phyloP scores from a whole-genome alignment of 2,888 invertebrate genomes.

The Cryptophagus acutangulus region DNA sequence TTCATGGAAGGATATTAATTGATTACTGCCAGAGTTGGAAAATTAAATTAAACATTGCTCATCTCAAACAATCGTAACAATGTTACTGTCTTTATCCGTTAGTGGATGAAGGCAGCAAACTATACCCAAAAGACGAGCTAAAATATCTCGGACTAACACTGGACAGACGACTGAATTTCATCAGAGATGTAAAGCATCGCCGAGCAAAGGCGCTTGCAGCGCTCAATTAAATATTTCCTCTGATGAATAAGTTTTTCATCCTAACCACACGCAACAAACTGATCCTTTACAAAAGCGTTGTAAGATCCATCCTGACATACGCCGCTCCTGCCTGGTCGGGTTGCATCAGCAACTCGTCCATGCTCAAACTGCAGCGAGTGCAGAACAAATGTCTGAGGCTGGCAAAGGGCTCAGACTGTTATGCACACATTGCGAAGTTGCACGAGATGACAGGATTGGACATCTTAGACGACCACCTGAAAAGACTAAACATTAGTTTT shows the following conservation, averaged over 20 bases:
- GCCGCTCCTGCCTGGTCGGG: background rate
- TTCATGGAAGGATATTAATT: background rate
- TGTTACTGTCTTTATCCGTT: background rate
- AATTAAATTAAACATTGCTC: conserved; percentile 1
- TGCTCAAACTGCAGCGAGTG: no score
- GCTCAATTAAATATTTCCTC: background rate
- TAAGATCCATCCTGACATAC: background rate
- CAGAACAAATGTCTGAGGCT: background rate
- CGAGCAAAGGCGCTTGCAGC: no score
- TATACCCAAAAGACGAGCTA: background rate
- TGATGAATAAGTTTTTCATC: background rate
- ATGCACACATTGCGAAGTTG: no score
- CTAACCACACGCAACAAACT: background rate
- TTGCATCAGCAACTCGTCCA: background rate
- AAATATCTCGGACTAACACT: conserved; percentile 1
- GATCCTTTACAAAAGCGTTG: background rate
- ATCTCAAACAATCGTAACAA: background rate
- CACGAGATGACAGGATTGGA: no score
- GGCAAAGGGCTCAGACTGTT: background rate
- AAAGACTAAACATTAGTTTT: no score
- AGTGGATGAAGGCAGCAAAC: background rate
- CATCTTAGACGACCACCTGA: no score
- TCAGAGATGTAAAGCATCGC: background rate
- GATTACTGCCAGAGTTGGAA: conserved; percentile 1
- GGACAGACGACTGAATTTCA: background rate